phyloP scores from a whole-genome alignment of 2,888 invertebrate species.

The Synergus gifuensis region DNA sequence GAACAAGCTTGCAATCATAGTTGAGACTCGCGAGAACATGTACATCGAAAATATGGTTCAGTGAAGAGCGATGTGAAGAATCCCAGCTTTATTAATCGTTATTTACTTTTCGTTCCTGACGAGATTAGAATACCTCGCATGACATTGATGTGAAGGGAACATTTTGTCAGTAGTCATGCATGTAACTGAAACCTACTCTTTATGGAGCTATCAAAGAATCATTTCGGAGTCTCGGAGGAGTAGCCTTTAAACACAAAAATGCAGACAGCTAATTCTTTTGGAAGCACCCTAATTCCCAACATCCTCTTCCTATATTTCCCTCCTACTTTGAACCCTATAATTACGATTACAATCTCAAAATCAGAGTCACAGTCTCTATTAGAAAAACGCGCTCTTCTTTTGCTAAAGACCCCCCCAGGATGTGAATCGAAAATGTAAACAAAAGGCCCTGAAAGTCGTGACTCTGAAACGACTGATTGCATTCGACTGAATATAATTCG shows the following conservation, averaged over 20 bases:
- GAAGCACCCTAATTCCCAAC: not conserved
- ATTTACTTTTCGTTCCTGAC: not conserved
- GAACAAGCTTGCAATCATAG: constrained; percentile 8
- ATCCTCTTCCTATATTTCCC: not conserved
- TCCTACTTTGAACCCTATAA: constrained; percentile 17
- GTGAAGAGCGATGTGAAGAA: not conserved
- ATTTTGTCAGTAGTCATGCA: no score
- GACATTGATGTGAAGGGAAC: no score
- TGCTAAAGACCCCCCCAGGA: constrained; percentile 30
- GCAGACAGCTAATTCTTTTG: not conserved
- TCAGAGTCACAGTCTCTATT: not conserved
- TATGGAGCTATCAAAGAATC: no score
- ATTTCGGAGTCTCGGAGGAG: no score
- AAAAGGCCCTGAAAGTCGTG: not conserved
- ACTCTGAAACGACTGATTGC: constrained; percentile 27
- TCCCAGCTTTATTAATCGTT: not conserved
- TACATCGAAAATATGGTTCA: not conserved
- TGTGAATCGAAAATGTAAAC: constrained; percentile 37
- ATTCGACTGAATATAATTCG: constrained; percentile 15
- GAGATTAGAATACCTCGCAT: not conserved
- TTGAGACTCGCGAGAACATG: not conserved
- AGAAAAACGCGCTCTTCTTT: not conserved
- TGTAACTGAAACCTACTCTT: no score
- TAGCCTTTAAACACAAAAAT: not conserved
- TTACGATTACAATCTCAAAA: constrained; percentile 1